Conservation (phyloP, 2,113 vertebrate species). For the Isurus oxyrinchus region DNA sequence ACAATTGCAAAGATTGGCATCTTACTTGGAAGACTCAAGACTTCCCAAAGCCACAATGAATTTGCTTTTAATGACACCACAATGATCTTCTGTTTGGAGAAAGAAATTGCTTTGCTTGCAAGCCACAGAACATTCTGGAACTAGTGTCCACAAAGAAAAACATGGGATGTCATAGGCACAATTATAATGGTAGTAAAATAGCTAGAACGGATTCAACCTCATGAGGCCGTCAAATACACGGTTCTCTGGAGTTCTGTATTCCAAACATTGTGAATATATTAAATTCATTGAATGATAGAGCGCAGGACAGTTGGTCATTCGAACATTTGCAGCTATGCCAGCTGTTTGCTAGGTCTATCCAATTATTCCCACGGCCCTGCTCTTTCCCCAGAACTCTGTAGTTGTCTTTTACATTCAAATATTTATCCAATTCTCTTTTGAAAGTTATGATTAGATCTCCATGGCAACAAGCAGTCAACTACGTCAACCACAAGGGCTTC, state of each 20-base stretch:
- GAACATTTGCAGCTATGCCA: no score
- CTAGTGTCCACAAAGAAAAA: background rate
- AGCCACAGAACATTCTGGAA: background rate
- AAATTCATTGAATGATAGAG: background rate
- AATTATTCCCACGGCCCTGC: background rate
- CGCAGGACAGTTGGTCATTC: background rate
- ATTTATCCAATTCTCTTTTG: no score
- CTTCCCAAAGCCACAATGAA: background rate
- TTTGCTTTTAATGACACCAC: background rate
- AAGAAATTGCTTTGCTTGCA: background rate
- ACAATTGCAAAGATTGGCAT: background rate
- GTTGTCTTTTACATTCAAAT: no score
- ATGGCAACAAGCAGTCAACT: no score
- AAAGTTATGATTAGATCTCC: no score
- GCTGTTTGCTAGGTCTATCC: rapidly evolving
- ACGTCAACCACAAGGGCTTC: no score
- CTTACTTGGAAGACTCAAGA: background rate
- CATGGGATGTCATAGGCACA: background rate
- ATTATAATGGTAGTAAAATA: no score
- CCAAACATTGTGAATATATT: background rate
- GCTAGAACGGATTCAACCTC: background rate
- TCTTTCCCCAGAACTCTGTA: background rate
- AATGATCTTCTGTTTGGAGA: background rate
- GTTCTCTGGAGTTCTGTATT: background rate
- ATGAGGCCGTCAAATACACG: background rate